A percentile compares a stretch with the other conserved stretches of the same genome.
Conservation (phyloP, 1,140 invertebrate genomes). For the Aphidius gifuensis region DNA sequence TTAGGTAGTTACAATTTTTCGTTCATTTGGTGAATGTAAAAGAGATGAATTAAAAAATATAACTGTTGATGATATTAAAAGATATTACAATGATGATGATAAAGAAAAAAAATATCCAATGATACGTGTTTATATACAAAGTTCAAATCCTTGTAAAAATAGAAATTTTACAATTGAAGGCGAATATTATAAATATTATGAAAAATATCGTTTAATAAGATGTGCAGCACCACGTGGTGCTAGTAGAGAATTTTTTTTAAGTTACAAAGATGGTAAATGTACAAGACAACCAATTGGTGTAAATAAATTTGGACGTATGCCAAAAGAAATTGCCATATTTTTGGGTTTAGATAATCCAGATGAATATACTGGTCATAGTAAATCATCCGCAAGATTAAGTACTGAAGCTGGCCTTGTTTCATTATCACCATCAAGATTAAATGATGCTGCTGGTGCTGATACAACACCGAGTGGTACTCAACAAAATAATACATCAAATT, state of each 20-base stretch:
- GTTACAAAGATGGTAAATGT: constrained; percentile 23
- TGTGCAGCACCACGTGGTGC: neutral
- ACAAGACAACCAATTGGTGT: constrained; percentile 20
- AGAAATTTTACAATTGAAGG: constrained; percentile 10
- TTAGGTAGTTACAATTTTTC: too few relatives aligned
- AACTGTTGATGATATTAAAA: neutral
- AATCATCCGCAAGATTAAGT: too few relatives aligned
- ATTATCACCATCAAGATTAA: too few relatives aligned
- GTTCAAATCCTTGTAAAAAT: neutral
- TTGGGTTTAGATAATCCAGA: constrained; percentile 33
- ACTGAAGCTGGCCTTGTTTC: too few relatives aligned
- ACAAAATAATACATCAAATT: too few relatives aligned
- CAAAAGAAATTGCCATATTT: constrained; percentile 19
- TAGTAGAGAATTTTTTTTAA: constrained; percentile 14
- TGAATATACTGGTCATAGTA: constrained; percentile 36
- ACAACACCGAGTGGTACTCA: too few relatives aligned
- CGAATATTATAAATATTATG: neutral
- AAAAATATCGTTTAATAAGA: constrained; percentile 8
- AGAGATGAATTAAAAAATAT: too few relatives aligned
- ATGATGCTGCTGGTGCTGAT: too few relatives aligned
- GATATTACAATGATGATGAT: neutral
- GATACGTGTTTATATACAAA: neutral
- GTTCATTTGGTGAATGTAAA: too few relatives aligned
- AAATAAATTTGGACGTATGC: constrained; percentile 19
- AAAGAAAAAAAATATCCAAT: neutral